phyloP scores from a whole-genome alignment of 2,797 vertebrate species.

The Argya squamiceps region DNA sequence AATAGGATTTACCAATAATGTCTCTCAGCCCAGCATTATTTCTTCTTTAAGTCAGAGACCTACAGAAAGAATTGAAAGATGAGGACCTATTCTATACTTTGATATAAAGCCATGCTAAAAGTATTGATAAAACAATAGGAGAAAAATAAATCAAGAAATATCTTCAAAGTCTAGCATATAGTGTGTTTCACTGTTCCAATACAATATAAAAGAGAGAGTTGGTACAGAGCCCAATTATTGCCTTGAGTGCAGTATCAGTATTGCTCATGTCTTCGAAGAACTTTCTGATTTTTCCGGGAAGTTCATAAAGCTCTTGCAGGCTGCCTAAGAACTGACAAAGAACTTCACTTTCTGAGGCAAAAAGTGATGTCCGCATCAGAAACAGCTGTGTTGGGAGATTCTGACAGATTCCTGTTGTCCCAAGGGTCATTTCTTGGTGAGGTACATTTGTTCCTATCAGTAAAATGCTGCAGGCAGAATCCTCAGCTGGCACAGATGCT shows the following conservation, averaged over 20 bases:
- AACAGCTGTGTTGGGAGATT: conserved; percentile 30
- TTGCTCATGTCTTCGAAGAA: background rate
- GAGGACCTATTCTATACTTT: background rate
- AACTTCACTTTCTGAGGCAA: conserved; percentile 13
- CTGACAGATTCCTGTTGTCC: background rate
- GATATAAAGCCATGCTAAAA: background rate
- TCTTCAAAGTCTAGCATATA: background rate
- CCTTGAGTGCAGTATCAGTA: conserved; percentile 19
- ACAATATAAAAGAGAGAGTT: conserved; percentile 2
- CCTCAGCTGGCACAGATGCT: conserved; percentile 34
- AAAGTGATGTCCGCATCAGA: background rate
- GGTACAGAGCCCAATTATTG: conserved; percentile 13
- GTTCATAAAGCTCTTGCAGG: background rate
- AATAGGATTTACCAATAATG: background rate
- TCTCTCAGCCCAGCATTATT: background rate
- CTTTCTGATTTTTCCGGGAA: conserved; percentile 6
- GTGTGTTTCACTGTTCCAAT: background rate
- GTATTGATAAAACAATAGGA: conserved; percentile 16
- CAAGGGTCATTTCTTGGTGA: background rate
- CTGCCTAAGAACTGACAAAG: background rate
- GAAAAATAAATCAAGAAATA: conserved; percentile 19
- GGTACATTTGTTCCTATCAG: conserved; percentile 27
- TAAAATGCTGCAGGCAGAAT: conserved; percentile 24
- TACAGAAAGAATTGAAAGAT: background rate
- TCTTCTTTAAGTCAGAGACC: background rate